Percentiles rank a stretch among this genome's conserved stretches.
Conservation (phyloP, 1,140 invertebrate species). For the Drosophila fuyamai region DNA sequence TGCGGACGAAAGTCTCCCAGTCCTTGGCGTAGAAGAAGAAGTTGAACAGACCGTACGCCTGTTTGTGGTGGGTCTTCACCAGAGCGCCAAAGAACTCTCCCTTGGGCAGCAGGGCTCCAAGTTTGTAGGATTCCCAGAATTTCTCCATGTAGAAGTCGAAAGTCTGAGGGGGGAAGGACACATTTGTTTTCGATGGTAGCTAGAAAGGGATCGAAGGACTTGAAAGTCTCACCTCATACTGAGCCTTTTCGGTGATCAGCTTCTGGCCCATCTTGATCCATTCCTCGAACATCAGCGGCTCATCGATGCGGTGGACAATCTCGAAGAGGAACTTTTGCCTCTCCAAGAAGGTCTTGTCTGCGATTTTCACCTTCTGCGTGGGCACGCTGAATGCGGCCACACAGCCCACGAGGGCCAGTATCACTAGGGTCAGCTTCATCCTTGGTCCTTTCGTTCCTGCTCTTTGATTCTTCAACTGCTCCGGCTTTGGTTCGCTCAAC, state of each 20-base stretch:
- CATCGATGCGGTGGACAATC: conserved; percentile 87
- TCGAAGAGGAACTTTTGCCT: conserved; percentile 88
- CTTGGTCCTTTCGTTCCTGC: conserved; percentile 26
- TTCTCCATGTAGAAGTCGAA: conserved; percentile 86
- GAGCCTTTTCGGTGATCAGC: conserved; percentile 53
- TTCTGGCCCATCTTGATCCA: conserved; percentile 64
- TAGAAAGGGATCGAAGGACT: neutral
- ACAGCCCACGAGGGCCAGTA: conserved; percentile 71
- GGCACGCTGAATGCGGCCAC: conserved; percentile 62
- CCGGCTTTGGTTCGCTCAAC: conserved; percentile 60
- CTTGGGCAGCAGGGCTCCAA: conserved; percentile 86
- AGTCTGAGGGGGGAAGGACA: conserved; percentile 79
- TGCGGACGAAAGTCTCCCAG: conserved; percentile 88
- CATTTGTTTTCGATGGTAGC: neutral
- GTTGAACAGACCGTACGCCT: conserved; percentile 87
- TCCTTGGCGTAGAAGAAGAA: conserved; percentile 85
- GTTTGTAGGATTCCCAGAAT: conserved; percentile 86
- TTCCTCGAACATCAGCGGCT: conserved; percentile 72
- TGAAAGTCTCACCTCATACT: conserved; percentile 78
- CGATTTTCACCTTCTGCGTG: conserved; percentile 54
- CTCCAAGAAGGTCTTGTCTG: conserved; percentile 77
- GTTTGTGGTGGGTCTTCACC: conserved; percentile 87
- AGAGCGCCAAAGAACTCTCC: conserved; percentile 88
- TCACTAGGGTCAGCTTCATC: conserved; percentile 70
- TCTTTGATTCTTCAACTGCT: conserved; percentile 51